A percentile compares a stretch with the other conserved stretches of the same genome.
Conservation (phyloP, 2,888 invertebrate species). For the Callyntrura sp. region DNA sequence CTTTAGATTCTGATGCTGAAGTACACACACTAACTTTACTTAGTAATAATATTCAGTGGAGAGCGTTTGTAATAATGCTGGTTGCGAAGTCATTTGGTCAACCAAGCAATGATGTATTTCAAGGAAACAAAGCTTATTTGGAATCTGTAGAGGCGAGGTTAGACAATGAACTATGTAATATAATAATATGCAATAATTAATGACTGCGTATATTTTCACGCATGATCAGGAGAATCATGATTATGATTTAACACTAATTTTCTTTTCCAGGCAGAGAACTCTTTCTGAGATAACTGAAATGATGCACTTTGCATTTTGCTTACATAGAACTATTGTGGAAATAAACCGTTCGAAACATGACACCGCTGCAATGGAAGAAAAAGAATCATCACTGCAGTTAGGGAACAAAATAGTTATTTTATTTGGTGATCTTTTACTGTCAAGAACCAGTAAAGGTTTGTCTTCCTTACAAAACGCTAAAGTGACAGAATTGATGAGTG, state of each 20-base stretch:
- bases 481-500: slow-evolving; percentile 82
- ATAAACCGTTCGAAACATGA: slow-evolving; percentile 56
- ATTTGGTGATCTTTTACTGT: slow-evolving; percentile 80
- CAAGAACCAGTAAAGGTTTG: slow-evolving; percentile 80
- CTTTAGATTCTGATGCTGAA: slow-evolving; percentile 42
- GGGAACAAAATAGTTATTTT: slow-evolving; percentile 79
- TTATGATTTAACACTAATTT: too few relatives aligned
- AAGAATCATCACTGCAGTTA: slow-evolving; percentile 67
- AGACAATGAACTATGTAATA: background rate
- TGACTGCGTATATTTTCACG: too few relatives aligned
- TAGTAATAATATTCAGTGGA: slow-evolving; percentile 76
- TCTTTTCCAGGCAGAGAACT: slow-evolving; percentile 60
- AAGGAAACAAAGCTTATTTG: slow-evolving; percentile 14
- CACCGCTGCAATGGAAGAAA: slow-evolving; percentile 59
- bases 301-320: slow-evolving; percentile 78
- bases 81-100: slow-evolving; percentile 77
- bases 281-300: slow-evolving; percentile 81
- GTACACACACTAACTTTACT: slow-evolving; percentile 47
- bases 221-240: background rate
- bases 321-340: slow-evolving; percentile 80
- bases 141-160: slow-evolving; percentile 68
- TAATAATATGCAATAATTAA: background rate
- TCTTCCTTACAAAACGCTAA: slow-evolving; percentile 75
- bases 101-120: slow-evolving; percentile 17
- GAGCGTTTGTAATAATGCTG: slow-evolving; percentile 76